Conservation (phyloP, 2,113 vertebrate genomes). For the Mugil cephalus region DNA sequence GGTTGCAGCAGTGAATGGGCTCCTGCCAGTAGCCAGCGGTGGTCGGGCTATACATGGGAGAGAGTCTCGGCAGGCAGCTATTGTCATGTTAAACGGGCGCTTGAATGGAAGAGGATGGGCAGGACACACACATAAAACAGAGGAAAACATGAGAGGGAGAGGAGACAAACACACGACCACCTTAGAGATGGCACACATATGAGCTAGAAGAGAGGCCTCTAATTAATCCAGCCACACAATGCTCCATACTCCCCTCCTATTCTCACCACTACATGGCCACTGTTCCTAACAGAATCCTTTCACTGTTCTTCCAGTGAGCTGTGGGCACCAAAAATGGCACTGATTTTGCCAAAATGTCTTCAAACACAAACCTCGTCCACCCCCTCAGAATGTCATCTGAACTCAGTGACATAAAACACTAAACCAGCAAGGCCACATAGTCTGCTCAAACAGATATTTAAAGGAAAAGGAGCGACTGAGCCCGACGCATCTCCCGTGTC, state of each 20-base stretch:
- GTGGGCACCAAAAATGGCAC: too few species aligned
- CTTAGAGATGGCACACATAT: constrained; percentile 70
- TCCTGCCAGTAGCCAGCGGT: constrained; percentile 74
- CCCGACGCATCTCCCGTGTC: too few species aligned
- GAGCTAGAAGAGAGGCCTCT: constrained; percentile 25
- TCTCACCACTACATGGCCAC: background rate
- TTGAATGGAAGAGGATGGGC: constrained; percentile 80
- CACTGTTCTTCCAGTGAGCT: background rate
- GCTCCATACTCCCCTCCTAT: background rate
- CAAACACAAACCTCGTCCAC: too few species aligned
- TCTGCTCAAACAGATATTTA: too few species aligned
- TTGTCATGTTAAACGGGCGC: constrained; percentile 83
- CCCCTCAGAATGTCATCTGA: too few species aligned
- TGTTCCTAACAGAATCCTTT: background rate
- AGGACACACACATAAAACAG: constrained; percentile 82
- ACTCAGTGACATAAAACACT: too few species aligned
- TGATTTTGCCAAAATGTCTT: too few species aligned
- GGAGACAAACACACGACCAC: constrained; percentile 71
- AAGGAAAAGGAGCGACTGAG: too few species aligned
- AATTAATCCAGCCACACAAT: background rate
- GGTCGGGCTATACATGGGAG: constrained; percentile 70
- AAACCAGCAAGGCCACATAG: too few species aligned
- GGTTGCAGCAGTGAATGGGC: constrained; percentile 75
- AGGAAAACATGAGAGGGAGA: constrained; percentile 63
- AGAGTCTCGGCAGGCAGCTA: constrained; percentile 75